Conservation (phyloP, 2,888 invertebrate genomes). For the Lottia gigantea region DNA sequence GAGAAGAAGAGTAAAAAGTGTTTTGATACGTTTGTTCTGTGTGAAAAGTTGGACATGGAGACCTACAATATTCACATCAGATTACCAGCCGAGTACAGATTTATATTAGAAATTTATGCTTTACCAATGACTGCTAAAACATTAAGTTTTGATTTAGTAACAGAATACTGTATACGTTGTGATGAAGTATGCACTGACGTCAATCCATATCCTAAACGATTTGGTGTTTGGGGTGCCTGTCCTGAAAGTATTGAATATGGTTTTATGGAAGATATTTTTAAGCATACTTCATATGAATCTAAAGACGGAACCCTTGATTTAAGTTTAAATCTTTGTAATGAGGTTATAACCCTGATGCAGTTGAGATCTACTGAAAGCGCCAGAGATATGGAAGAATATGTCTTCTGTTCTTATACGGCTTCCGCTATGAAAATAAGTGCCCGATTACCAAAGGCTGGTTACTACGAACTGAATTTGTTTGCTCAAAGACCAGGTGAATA, state of each 20-base stretch:
- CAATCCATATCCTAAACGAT: neutral
- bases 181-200: slow-evolving; percentile 2
- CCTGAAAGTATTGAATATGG: slow-evolving; percentile 7
- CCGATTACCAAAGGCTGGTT: slow-evolving; percentile 5
- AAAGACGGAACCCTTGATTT: neutral
- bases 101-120: slow-evolving; percentile 1
- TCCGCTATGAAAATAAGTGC: slow-evolving; percentile 7
- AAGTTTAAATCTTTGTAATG: neutral
- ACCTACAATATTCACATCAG: slow-evolving; percentile 11
- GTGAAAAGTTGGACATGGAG: neutral
- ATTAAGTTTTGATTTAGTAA: neutral
- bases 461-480: slow-evolving; percentile 12
- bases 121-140: neutral
- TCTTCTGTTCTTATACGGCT: slow-evolving; percentile 13
- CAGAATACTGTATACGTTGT: slow-evolving; percentile 8
- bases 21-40: neutral
- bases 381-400: slow-evolving; percentile 9
- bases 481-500: slow-evolving; percentile 6
- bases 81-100: neutral
- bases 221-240: slow-evolving; percentile 9
- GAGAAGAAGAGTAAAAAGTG: slow-evolving; percentile 7
- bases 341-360: slow-evolving; percentile 1
- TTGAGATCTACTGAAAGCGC: slow-evolving; percentile 1
- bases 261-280: slow-evolving; percentile 13
- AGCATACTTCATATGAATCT: slow-evolving; percentile 4